Percentiles rank a stretch among this genome's conserved stretches.
These are phyloP conservation scores for Acanthosepion lycidas DNA, from an alignment of 2,888 invertebrate species.

Conservation along the genomic window DNA sequence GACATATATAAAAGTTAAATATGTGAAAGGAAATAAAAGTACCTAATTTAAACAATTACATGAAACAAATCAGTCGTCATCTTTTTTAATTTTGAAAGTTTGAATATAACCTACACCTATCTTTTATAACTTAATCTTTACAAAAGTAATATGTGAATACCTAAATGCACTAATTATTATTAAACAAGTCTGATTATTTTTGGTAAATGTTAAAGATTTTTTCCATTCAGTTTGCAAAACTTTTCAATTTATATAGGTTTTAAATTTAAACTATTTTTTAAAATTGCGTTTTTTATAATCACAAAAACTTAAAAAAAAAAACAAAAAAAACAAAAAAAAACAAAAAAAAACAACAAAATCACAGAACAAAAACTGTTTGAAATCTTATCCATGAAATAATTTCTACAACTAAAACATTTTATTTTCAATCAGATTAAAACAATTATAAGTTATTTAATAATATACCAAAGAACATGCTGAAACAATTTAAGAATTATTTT, in stretches of 20 bases:
- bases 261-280: neutral
- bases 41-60: no score
- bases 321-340: neutral
- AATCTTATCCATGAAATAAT: no score
- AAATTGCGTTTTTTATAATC: neutral
- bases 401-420: no score
- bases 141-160: no score
- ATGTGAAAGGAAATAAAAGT: neutral
- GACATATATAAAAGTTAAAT: neutral
- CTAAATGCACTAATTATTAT: neutral
- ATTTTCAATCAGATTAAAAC: neutral
- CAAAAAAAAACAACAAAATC: neutral
- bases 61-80: no score
- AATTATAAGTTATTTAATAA: neutral
- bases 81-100: no score
- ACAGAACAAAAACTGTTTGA: neutral
- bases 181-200: neutral
- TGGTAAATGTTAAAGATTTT: neutral
- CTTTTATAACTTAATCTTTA: no score
- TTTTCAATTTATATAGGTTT: neutral
- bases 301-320: neutral
- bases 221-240: neutral
- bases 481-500: neutral
- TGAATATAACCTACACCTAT: no score
- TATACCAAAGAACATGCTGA: neutral